Percentiles rank a stretch among this genome's conserved stretches.
Conservation (phyloP, 2,888 invertebrate genomes). For the Pammene fasciana region DNA sequence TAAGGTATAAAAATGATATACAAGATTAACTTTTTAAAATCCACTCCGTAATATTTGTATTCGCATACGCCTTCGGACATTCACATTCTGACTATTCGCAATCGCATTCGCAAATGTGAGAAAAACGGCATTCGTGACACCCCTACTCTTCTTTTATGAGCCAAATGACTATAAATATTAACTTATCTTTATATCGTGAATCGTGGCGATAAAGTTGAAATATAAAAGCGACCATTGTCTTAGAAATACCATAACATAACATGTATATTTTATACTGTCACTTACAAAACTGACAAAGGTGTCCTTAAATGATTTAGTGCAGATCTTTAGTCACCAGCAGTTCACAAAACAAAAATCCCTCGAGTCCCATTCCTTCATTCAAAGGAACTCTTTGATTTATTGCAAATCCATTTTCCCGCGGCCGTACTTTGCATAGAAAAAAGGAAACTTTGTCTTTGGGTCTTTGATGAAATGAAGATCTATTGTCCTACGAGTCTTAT, state of each 20-base stretch:
- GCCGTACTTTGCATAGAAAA: slow-evolving; percentile 30
- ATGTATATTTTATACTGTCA: neutral
- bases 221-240: no score
- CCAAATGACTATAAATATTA: no score
- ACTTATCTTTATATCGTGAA: no score
- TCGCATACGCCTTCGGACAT: no score
- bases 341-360: slow-evolving; percentile 35
- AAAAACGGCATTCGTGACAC: no score
- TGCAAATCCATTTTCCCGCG: slow-evolving; percentile 36
- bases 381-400: slow-evolving; percentile 45
- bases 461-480: neutral
- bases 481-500: neutral
- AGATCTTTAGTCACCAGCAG: slow-evolving; percentile 19
- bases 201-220: no score
- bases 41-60: no score
- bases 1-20: no score
- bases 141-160: no score
- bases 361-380: slow-evolving; percentile 39
- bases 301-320: slow-evolving; percentile 18
- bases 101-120: no score
- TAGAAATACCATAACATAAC: neutral
- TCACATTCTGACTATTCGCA: no score
- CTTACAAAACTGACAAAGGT: neutral
- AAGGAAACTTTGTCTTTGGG: slow-evolving; percentile 14
- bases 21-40: no score